These are phyloP conservation scores for Rhizoglyphus robini DNA, from an alignment of 1,140 invertebrate genomes.

Conservation along the genomic window DNA sequence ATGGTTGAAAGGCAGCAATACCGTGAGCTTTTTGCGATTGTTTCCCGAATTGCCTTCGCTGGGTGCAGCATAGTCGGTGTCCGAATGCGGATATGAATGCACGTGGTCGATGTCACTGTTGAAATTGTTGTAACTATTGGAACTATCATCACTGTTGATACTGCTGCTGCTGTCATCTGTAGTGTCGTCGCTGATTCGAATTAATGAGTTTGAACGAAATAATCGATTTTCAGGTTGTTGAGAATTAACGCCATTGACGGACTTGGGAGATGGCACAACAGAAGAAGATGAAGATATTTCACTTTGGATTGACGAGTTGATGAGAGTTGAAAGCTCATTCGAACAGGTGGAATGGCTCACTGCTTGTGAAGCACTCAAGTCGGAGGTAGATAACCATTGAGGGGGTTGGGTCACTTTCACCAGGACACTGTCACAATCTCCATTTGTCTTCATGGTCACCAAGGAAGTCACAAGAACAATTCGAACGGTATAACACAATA, in stretches of 20 bases:
- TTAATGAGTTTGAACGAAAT: slow-evolving; percentile 12
- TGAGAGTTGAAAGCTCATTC: too few species aligned
- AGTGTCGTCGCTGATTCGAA: neutral
- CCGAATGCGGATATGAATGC: slow-evolving; percentile 2
- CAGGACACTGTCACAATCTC: too few species aligned
- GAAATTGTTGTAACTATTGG: neutral
- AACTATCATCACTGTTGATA: neutral
- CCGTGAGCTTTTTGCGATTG: slow-evolving; percentile 12
- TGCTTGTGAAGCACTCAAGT: too few species aligned
- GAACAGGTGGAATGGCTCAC: too few species aligned
- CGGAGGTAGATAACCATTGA: too few species aligned
- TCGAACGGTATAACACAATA: too few species aligned
- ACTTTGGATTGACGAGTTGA: neutral
- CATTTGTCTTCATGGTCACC: too few species aligned
- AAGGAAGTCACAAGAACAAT: too few species aligned
- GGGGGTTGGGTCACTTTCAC: too few species aligned
- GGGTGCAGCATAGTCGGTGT: neutral
- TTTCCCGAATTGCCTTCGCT: neutral
- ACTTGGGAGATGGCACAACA: too few species aligned
- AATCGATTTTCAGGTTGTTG: too few species aligned
- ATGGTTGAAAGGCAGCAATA: slow-evolving; percentile 27
- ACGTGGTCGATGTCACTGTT: neutral
- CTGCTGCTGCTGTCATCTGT: neutral
- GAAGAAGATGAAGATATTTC: neutral
- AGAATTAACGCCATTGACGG: too few species aligned